These are phyloP conservation scores for Bubo blakistoni DNA, from an alignment of 2,113 vertebrate genomes.

Conservation along the genomic window DNA sequence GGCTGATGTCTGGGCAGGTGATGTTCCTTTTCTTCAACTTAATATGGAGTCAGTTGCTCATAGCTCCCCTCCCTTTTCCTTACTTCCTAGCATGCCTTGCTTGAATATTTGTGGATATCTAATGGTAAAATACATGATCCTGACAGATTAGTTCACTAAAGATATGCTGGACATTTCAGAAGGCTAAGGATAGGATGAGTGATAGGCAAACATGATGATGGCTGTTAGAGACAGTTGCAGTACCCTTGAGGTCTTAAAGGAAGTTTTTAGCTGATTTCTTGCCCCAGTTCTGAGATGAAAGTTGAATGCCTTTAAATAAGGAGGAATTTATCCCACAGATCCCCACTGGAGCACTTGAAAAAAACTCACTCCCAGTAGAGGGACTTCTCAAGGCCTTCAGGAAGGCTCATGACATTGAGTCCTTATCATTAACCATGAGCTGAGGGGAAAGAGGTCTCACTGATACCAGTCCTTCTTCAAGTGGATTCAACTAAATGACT, in stretches of 20 bases:
- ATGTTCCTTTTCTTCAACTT: neutral
- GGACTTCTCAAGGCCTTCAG: neutral
- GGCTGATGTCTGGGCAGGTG: neutral
- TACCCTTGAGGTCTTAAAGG: neutral
- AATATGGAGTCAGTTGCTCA: neutral
- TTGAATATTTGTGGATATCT: neutral
- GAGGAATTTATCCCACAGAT: neutral
- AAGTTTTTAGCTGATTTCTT: neutral
- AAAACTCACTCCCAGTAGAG: neutral
- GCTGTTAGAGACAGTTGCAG: neutral
- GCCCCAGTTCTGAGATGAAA: neutral
- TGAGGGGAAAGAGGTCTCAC: neutral
- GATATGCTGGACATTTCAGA: neutral
- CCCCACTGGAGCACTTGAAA: neutral
- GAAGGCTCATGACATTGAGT: neutral
- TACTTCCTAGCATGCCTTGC: neutral
- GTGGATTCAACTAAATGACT: neutral
- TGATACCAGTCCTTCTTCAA: neutral
- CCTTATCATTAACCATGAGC: rapidly evolving
- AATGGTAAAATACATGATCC: neutral
- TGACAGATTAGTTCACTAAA: neutral
- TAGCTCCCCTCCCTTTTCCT: neutral
- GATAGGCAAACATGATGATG: neutral
- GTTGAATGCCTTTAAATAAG: neutral
- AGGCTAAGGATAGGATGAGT: neutral